Evolutionary conservation across 2,888 invertebrate genomes (phyloP).

Genomic region (Drosophila borealis): DNA sequence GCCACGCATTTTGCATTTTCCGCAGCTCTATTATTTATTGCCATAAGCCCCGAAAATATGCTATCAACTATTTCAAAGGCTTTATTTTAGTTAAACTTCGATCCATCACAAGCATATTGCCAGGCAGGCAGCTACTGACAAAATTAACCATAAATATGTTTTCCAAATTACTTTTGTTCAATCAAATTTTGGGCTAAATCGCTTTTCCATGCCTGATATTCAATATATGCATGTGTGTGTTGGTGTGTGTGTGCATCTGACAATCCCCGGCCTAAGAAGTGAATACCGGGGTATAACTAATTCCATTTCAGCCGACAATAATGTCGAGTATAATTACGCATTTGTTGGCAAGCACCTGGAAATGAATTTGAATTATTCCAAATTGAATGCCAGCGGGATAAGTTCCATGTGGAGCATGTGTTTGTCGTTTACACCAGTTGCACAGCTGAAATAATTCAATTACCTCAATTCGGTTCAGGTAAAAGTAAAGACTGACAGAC

Average conservation of each 20-base stretch:
- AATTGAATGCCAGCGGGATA: background rate
- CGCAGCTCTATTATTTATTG: background rate
- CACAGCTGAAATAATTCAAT: conserved; percentile 4
- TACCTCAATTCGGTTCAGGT: background rate
- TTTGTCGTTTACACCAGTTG: background rate
- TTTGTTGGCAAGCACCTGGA: background rate
- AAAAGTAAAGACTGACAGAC: background rate
- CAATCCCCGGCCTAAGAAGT: background rate
- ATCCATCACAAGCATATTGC: conserved; percentile 3
- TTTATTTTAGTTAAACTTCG: conserved; percentile 17
- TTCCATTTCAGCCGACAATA: conserved; percentile 18
- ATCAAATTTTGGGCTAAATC: conserved; percentile 1
- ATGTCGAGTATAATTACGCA: conserved; percentile 22
- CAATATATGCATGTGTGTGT: background rate
- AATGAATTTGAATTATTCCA: conserved; percentile 11
- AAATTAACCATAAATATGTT: background rate
- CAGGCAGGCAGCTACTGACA: background rate
- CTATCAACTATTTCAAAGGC: background rate
- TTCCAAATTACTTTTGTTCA: background rate
- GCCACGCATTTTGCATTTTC: background rate
- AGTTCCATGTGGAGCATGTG: background rate
- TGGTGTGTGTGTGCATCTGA: conserved; percentile 2
- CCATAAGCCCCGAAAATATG: background rate
- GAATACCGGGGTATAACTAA: conserved; percentile 9
- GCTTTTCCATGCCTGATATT: background rate